Evolutionary conservation across 1,140 invertebrate genomes (phyloP), one percentile per base, ranked within the genome.

Genomic region (Papilio aristodemus): DNA sequence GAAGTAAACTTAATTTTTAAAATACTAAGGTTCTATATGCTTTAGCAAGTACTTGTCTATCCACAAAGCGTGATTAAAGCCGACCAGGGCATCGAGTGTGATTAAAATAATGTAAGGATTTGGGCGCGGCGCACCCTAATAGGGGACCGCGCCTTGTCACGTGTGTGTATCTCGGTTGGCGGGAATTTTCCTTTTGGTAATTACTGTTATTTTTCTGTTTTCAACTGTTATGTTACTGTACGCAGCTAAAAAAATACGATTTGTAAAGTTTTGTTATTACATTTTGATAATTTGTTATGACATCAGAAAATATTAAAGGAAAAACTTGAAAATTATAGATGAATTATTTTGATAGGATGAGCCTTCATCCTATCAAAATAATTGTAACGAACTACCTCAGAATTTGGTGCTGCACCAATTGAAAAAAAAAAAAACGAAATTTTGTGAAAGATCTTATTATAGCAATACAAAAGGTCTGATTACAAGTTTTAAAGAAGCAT

Each of bases 41-140:
- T 39, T 68, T 66, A 41, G 17, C 67, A 43, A 37, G 10, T 37
- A 43, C 59, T 68, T 60, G 71, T 60, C 69, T 73, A 75, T 73
- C 71, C 72, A 75, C 73, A 73, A 73, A 73, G 75, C 75, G 74
- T 78, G 79, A 82, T 81, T 81, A 78, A 78, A 75, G 73, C 74
- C 72, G 77, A 72, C 73, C 69, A 74, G 75, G 75, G 71, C 73
- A 73, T 67, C 69, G 68, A 72, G 80, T 81, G 80, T 82, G 83
- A 85, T 85, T 85, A 85, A 83, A 83, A 83, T 85, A 82, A 85
- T 77, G 80, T 80, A 76, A 71, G 81, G 78, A 85, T 82, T 85
- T 82, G 75, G 83, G 80, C 72, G 81, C 75, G 79, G 75, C 73
- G 43, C 13, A 50, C 71, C 71, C 71, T 76, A 77, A 75, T 75